A percentile compares a stretch with the other conserved stretches of the same genome.
Evolutionary conservation across 1,140 invertebrate species (phyloP).

Genomic region (Diprion similis): DNA sequence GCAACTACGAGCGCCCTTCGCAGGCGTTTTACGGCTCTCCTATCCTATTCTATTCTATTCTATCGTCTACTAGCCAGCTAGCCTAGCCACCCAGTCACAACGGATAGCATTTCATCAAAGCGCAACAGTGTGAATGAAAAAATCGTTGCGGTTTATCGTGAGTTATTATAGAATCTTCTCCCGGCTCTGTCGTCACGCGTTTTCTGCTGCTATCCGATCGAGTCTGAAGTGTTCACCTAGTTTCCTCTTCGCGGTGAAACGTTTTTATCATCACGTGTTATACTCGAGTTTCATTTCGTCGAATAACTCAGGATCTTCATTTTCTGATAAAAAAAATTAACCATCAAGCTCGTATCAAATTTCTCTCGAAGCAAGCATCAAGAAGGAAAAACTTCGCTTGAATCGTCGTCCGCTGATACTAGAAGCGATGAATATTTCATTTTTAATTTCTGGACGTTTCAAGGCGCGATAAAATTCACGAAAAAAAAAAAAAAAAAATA

Average conservation of each 20-base stretch:
- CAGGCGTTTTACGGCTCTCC: not conserved
- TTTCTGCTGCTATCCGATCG: not conserved
- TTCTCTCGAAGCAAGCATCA: too few relatives aligned
- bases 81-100: not conserved
- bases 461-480: not conserved
- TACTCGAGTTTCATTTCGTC: not conserved
- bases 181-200: not conserved
- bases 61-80: not conserved
- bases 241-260: not conserved
- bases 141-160: not conserved
- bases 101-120: not conserved
- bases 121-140: not conserved
- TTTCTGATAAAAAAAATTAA: too few relatives aligned
- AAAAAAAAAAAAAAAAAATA: conserved; percentile 13
- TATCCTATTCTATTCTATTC: not conserved
- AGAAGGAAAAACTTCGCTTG: too few relatives aligned
- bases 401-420: too few relatives aligned
- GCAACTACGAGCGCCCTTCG: not conserved
- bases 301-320: not conserved
- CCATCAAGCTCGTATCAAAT: too few relatives aligned
- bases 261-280: not conserved
- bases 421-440: not conserved
- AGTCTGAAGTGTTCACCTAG: not conserved
- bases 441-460: not conserved
- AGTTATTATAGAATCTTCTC: not conserved